Base-by-base conservation (phyloP, 2,888 invertebrate genomes). In the Trisateles emortualis region DNA sequence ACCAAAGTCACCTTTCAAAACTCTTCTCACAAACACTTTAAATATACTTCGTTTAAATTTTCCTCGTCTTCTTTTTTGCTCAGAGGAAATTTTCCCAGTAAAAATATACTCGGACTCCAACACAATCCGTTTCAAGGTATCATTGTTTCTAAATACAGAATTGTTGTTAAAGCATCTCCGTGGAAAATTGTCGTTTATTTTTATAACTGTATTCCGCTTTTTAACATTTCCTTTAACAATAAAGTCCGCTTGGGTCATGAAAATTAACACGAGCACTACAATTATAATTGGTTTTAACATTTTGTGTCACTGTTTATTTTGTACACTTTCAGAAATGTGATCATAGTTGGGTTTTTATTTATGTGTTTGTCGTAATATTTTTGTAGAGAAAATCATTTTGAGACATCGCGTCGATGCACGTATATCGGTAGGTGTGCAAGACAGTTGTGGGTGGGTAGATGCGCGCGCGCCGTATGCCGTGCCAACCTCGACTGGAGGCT, bases 21-120 rank as follows among this genome's bases (percentile, higher is more conserved):
- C 84, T 64, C 90, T 80, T 56, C 93, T 83, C 57, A 93, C 83
- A 64, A 88, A 88, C 80, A 93, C 90, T 86, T 91, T 93, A 52
- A 85, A 91, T 67, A 92, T 78, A 73, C 82, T 86, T 53, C 74
- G 79, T 68, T 79, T 86, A 52, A 71, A 76, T 74, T 83, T 85
- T 53, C 84, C 84, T 50, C 83, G 79, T 59, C 79, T 86, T 50
- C 81, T 78, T 68, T 79, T 85, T 59, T 81, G 80, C 54, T 87
- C 84, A 68, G 83, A 84, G 39, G 90, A 88, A 73, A 93, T 90
- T 89, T 93, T 93, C 45, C 92, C 93, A 17, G 92, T 92, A 70
- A 93, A 92, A 82, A 93, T 90, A 70, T 87, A 92, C 74, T 88
- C 87, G 19, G 93, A 91, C 50, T 83, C 76, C 53, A 78, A 73